Conservation (phyloP, 2,113 vertebrate species). For the Myotis yumanensis region DNA sequence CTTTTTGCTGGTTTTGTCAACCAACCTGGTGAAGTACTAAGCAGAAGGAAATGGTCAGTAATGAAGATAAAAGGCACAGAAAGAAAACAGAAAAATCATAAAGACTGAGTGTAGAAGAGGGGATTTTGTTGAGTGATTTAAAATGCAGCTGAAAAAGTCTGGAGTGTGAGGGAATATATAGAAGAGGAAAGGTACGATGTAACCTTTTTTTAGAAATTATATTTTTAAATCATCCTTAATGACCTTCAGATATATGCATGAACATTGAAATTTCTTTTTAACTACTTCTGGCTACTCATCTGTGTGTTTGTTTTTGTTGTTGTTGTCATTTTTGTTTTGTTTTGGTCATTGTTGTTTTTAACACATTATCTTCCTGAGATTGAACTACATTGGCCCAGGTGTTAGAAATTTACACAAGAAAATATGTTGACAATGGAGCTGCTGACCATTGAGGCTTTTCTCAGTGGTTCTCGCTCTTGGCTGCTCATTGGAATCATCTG, state of each 20-base stretch:
- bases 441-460: not conserved
- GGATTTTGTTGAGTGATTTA: not conserved
- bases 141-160: not conserved
- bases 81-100: not conserved
- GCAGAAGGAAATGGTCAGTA: not conserved
- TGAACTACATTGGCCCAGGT: not conserved
- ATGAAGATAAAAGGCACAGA: not conserved
- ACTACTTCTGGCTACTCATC: not conserved
- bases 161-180: not conserved
- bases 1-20: not conserved
- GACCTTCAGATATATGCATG: not conserved
- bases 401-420: not conserved
- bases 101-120: not conserved
- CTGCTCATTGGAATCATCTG: not conserved
- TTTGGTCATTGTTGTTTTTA: not conserved
- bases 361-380: not conserved
- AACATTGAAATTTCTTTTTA: not conserved
- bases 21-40: not conserved
- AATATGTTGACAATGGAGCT: not conserved
- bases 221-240: not conserved
- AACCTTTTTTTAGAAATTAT: not conserved
- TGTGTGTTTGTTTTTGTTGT: not conserved
- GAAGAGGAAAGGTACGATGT: not conserved
- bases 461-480: not conserved
- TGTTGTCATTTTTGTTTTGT: not conserved